Evolutionary conservation across 2,797 vertebrate species (phyloP), one percentile per base, ranked within the genome.

Genomic region (Coendou prehensilis): DNA sequence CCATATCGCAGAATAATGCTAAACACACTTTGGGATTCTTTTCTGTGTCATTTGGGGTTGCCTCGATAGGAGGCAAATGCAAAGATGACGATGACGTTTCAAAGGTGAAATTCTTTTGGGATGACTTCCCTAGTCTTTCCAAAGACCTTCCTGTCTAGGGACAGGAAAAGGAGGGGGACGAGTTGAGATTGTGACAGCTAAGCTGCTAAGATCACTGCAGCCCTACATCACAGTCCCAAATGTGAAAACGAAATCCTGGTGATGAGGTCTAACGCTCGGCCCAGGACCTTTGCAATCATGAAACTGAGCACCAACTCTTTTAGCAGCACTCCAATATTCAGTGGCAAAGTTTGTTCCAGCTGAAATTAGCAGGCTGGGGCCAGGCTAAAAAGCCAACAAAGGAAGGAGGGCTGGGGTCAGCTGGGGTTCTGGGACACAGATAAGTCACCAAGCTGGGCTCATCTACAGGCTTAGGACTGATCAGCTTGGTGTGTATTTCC

Each of bases 351-450:
- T 13, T 3, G 41, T 89, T 78, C 54, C 87, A 61, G n/a, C 17
- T 52, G 47, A 91, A 91, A 85, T 67, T 1, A 87, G 87, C 86
- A 91, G 87, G 63, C 78, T 67, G 45, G 54, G 67, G 56, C 95
- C 80, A 37, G 89, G 45, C 83, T 84, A 47, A 59, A 94, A 87
- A 54, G 63, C 92, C 91, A 92, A 95, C 50, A 81, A 96, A 97
- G 52, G 81, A 41, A 61, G 59, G 50, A 52, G 64, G 80, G 52
- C 57, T 4, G 0, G 87, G 67, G 59, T 64, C 87, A 61, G 63
- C 87, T 79, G 81, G 64, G 52, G 87, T 89, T 73, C 59, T 28
- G 52, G 50, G 94, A 52, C 41, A 64, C 59, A 61, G 59, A 63
- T n/a, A 85, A 86, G 45, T 64, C 92, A 79, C 84, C 79, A 50